These are phyloP conservation scores for Apis cerana DNA, from an alignment of 1,140 invertebrate species.

Conservation along the genomic window DNA sequence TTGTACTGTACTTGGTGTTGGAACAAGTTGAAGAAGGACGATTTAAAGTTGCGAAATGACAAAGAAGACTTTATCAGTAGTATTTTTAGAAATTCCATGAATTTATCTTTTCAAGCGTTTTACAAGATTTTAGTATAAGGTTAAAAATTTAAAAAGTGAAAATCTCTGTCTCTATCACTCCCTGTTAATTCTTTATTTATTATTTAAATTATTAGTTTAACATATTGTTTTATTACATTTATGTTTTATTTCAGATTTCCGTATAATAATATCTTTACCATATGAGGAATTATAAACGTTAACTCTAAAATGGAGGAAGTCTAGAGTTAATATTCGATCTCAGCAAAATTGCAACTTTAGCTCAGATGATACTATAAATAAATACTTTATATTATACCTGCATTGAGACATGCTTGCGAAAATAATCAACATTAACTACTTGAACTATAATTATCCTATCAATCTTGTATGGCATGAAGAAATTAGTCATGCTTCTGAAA, in stretches of 20 bases:
- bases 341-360: not conserved
- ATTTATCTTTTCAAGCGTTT: not conserved
- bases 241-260: not conserved
- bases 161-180: no score
- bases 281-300: not conserved
- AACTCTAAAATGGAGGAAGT: not conserved
- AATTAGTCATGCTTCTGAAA: constrained; percentile 31
- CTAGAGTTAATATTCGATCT: not conserved
- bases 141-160: no score
- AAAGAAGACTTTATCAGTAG: not conserved
- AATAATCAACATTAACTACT: constrained; percentile 14
- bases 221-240: no score
- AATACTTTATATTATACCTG: not conserved
- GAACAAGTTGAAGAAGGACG: constrained; percentile 1
- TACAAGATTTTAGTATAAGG: no score
- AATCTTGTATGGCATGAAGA: not conserved
- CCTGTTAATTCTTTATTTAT: no score
- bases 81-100: not conserved
- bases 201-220: no score
- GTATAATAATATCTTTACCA: not conserved
- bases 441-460: constrained; percentile 1
- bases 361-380: not conserved
- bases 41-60: constrained; percentile 1
- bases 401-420: not conserved
- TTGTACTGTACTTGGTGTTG: not conserved